Evolutionary conservation across 2,113 vertebrate species (phyloP), one percentile per base, ranked within the genome.

Genomic region (Carassius gibelio): DNA sequence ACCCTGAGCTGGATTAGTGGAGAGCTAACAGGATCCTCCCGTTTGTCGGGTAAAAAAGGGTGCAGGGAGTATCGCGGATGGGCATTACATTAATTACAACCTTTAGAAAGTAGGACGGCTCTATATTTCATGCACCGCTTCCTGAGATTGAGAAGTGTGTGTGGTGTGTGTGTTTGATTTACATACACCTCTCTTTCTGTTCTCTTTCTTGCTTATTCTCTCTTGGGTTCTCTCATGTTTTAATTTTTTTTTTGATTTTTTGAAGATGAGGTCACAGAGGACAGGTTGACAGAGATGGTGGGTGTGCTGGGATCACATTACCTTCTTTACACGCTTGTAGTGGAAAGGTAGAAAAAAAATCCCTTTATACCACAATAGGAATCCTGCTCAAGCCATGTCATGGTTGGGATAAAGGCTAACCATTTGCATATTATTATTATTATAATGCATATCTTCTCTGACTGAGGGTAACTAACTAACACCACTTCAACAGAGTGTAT

Each of bases 1-100:
- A 90, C 89, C 81, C 91, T 90, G 88, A 92, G 90, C 91, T 86
- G 90, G 92, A 94, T 94, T 92, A 94, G 84, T 42, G 81, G 86
- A 88, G 83, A 84, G 84, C 91, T 92, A 91, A 93, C 90, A 91
- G 91, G 91, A 93, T 91, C 62, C 57, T 88, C 83, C 85, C 19
- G 64, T 88, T 88, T 84, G 89, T 82, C 89, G 90, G 84, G 90
- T 88, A 74, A 34, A 88, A 82, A 75, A 80, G 85, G 30, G 30
- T 30, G 50, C 42, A 10, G 82, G 82, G 76, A 61, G 66, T 62
- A 52, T 75, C 50, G 48, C 2, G 82, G 66, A 48, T 75, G 82
- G 84, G 68, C 74, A 87, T 78, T 84, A 76, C 91, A 92, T 93
- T 92, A 91, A 93, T 92, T 88, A 84, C 83, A 61, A 62, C 84